A percentile compares a stretch with the other conserved stretches of the same genome.
These are phyloP conservation scores for Erythrolamprus reginae DNA, from an alignment of 2,113 vertebrate species.

Conservation along the genomic window DNA sequence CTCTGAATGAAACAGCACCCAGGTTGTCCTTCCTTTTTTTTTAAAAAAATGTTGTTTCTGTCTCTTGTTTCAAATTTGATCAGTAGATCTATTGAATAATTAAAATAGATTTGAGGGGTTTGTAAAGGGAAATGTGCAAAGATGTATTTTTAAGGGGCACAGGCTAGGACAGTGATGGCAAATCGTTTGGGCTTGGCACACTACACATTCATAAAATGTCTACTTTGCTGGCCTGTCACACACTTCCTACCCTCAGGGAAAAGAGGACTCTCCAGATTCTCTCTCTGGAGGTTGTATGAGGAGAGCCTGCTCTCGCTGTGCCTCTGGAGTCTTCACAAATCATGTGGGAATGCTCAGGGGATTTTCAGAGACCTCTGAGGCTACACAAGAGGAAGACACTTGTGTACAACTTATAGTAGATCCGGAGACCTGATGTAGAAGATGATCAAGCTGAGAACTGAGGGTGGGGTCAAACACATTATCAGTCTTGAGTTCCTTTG, in stretches of 20 bases:
- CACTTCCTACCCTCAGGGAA: background rate
- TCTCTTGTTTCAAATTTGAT: background rate
- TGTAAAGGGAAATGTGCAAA: background rate
- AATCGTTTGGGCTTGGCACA: background rate
- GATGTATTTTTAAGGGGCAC: background rate
- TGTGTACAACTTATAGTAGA: too few relatives aligned
- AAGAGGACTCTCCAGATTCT: background rate
- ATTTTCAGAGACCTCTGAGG: too few relatives aligned
- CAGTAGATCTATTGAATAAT: background rate
- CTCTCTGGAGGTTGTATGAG: too few relatives aligned
- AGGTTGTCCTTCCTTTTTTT: constrained; percentile 75
- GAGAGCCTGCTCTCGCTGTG: too few relatives aligned
- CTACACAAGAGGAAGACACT: too few relatives aligned
- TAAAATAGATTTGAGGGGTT: background rate
- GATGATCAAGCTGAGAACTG: too few relatives aligned
- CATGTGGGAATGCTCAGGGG: too few relatives aligned
- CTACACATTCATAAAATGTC: background rate
- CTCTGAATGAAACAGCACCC: constrained; percentile 94
- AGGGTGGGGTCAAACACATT: too few relatives aligned
- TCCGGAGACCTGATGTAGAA: too few relatives aligned
- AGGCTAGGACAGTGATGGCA: background rate
- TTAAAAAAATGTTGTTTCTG: background rate
- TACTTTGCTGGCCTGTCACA: background rate
- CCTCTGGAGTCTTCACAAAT: too few relatives aligned
- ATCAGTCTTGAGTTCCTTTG: too few relatives aligned